Evolutionary conservation across 2,113 vertebrate species (phyloP), one percentile per base, ranked within the genome.

Genomic region (Trinectes maculatus): DNA sequence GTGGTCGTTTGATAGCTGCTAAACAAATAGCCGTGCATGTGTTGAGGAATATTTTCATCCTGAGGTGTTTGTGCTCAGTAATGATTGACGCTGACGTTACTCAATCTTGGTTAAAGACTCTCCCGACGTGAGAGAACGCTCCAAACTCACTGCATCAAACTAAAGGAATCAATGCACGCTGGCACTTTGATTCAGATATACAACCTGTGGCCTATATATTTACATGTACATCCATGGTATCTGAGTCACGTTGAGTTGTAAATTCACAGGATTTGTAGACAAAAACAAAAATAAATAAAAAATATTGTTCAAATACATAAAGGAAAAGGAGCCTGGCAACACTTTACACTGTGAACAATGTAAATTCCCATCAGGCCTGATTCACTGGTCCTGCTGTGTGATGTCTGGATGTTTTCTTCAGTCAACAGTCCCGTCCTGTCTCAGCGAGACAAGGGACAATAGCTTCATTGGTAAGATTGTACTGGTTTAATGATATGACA

Each of bases 41-140:
- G 53, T 76, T 53, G 11, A 51, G 72, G 33, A 67, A 55, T 13
- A 39, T 60, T 77, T 71, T 57, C n/a, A 2, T 57, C 49, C 28
- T 46, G 8, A 44, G 36, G 21, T 22, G n/a, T 51, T 39, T 42
- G 26, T 53, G 47, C 46, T 65, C 1, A 70, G 71, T 71, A 92
- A 92, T 92, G 76, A 88, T 89, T 92, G 74, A 91, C 82, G 3
- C 15, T 8, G 15, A 39, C 3, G 9, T 91, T 87, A 44, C 77
- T n/a, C 69, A 87, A 58, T 28, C 37, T 59, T 44, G 47, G 80
- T 71, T 87, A 79, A 84, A 87, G 19, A 55, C 62, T 82, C 72
- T n/a, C 15, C 37, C 58, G 11, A 53, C 16, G 19, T 68, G n/a
- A 42, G 42, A 58, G 33, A n/a, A 34, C 13, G 21, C 25, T 6